These are phyloP conservation scores for Xiphorhynchus elegans DNA, from an alignment of 2,113 vertebrate species.

Conservation along the genomic window DNA sequence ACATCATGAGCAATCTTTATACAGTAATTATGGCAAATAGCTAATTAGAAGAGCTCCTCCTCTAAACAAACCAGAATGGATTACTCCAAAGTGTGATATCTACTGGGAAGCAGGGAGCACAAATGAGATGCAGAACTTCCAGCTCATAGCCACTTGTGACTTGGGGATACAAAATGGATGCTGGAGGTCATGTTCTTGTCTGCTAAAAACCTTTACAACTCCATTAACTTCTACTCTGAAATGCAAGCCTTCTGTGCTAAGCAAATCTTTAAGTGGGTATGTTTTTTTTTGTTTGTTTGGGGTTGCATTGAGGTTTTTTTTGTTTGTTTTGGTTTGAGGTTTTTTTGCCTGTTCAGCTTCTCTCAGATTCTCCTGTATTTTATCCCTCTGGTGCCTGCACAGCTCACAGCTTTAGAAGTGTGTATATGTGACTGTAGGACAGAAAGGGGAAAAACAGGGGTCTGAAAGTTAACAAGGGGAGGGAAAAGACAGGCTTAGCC, in stretches of 20 bases:
- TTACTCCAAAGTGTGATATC: background rate
- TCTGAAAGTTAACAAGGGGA: background rate
- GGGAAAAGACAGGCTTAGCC: background rate
- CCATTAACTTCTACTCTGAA: constrained; percentile 5
- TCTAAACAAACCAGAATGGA: background rate
- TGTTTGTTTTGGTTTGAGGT: background rate
- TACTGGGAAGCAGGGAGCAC: background rate
- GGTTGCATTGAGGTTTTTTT: background rate
- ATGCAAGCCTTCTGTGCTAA: background rate
- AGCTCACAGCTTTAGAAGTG: background rate
- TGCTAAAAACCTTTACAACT: background rate
- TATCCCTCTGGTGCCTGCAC: background rate
- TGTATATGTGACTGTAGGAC: background rate
- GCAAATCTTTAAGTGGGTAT: background rate
- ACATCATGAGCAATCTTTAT: background rate
- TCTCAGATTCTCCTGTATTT: background rate
- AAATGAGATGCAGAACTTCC: background rate
- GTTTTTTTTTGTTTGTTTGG: background rate
- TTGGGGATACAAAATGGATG: background rate
- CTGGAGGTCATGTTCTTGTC: background rate
- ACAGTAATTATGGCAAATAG: background rate
- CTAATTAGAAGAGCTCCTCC: background rate
- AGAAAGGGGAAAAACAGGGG: background rate
- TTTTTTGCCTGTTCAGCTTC: background rate
- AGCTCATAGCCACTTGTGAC: background rate